Evolutionary conservation across 2,113 vertebrate species (phyloP).

Genomic region (Cromileptes altivelis): DNA sequence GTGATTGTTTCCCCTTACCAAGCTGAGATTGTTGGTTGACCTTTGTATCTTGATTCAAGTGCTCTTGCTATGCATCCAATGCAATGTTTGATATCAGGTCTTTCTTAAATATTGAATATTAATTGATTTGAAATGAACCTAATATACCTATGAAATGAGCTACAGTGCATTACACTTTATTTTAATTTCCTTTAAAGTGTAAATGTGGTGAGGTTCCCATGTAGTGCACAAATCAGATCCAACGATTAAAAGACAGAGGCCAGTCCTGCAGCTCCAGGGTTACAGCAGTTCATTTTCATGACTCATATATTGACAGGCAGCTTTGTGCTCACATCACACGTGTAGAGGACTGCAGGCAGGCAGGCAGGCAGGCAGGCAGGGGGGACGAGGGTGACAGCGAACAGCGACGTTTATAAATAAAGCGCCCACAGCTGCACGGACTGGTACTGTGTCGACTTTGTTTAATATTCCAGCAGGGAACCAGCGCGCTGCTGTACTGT

Average conservation of each 20-base stretch:
- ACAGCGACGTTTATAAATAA: slow-evolving; percentile 53
- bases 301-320: slow-evolving; percentile 26
- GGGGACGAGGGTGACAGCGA: slow-evolving; percentile 38
- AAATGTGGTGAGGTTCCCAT: neutral
- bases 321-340: slow-evolving; percentile 42
- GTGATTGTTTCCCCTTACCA: slow-evolving; percentile 15
- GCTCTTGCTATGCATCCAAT: slow-evolving; percentile 4
- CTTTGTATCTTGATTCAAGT: slow-evolving; percentile 38
- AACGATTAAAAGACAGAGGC: neutral
- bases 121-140: no score
- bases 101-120: neutral
- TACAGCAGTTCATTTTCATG: slow-evolving; percentile 28
- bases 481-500: neutral
- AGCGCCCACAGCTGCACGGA: slow-evolving; percentile 50
- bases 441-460: neutral
- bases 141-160: no score
- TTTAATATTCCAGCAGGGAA: neutral
- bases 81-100: neutral
- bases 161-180: neutral
- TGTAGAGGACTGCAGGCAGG: slow-evolving; percentile 14
- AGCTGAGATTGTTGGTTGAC: slow-evolving; percentile 26
- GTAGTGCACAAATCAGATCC: neutral
- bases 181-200: neutral
- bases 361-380: no score
- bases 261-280: slow-evolving; percentile 5